Evolutionary conservation across 2,113 vertebrate species (phyloP), one percentile per base, ranked within the genome.

Genomic region (Cnemophilus loriae): DNA sequence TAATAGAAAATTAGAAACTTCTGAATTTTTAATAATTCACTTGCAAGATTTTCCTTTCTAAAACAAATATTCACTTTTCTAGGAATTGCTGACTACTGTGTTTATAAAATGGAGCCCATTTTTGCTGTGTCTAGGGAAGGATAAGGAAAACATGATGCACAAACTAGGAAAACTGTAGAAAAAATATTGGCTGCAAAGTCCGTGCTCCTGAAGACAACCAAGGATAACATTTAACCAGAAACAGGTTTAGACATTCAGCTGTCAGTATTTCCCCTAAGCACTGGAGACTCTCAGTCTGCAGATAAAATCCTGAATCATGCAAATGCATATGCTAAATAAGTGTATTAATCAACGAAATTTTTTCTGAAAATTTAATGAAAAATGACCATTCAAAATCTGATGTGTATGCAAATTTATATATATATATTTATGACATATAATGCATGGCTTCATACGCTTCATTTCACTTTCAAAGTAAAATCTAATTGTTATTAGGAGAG

Each of bases 201-300:
- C 87, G 41, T 68, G 57, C 49, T 93, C 42, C 82, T 89, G 77
- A 90, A 91, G 70, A 95, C 80, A 76, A 95, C 85, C 85, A 97
- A 94, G 91, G 86, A 94, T 85, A 97, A 90, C 77, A 92, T 90
- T 95, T 91, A 96, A 90, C 84, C 75, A 91, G 94, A 95, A 93
- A 91, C 67, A 63, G 71, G 82, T 84, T 96, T 92, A 91, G 82
- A 88, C 78, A 84, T 93, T 94, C 71, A 91, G 44, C 76, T 95
- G 91, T 94, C 90, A 90, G 79, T 89, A 78, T 75, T 59, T 96
- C 59, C 67, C 52, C 86, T 93, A 84, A 95, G 76, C 50, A 82
- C 46, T 84, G 84, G 84, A 96, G 89, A 28, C 84, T 89, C 73
- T 84, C 90, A 80, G 87, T 76, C 65, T 87, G 87, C 76, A 94